Evolutionary conservation across 2,797 vertebrate genomes (phyloP).

Genomic region (Zonotrichia albicollis): DNA sequence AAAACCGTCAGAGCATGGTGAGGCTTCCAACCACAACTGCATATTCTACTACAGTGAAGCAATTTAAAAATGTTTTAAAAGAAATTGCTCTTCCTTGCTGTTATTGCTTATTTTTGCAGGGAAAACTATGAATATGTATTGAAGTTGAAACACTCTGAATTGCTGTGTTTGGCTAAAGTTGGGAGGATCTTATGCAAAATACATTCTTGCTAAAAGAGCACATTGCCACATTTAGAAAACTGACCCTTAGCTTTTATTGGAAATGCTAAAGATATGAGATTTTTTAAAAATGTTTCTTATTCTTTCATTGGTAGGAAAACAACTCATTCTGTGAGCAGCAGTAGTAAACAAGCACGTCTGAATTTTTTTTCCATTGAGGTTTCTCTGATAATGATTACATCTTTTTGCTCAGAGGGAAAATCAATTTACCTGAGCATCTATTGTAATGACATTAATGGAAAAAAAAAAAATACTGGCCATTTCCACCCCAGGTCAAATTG

Average conservation of each 20-base stretch:
- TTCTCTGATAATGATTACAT: neutral
- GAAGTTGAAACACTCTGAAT: neutral
- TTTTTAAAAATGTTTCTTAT: accelerated
- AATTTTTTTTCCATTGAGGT: neutral
- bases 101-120: neutral
- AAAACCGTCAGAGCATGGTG: neutral
- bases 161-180: neutral
- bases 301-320: neutral
- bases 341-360: neutral
- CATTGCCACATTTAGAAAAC: neutral
- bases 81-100: neutral
- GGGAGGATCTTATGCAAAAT: neutral
- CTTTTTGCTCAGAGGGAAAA: neutral
- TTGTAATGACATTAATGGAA: neutral
- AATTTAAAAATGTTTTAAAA: neutral
- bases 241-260: neutral
- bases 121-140: neutral
- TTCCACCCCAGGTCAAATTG: neutral
- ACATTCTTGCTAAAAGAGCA: neutral
- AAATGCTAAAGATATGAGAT: neutral
- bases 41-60: neutral
- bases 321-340: neutral
- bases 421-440: neutral
- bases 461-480: neutral
- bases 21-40: neutral